Conservation (phyloP, 2,888 invertebrate species). For the Apeira syringaria region DNA sequence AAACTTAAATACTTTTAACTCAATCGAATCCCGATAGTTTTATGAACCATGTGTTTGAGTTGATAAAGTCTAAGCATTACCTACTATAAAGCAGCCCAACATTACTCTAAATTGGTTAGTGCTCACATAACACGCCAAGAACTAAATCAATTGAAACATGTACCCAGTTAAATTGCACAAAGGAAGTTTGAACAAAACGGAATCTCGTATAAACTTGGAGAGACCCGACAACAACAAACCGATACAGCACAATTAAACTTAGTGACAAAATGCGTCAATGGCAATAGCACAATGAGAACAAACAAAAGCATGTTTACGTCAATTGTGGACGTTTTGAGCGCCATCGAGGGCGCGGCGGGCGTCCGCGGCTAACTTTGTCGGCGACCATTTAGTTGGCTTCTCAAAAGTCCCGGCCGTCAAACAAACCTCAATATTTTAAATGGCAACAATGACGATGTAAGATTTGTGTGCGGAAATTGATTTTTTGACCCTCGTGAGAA, state of each 20-base stretch:
- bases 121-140: too few species aligned
- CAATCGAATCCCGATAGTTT: too few species aligned
- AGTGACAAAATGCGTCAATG: constrained; percentile 54
- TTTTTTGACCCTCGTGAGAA: constrained; percentile 78
- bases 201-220: constrained; percentile 4
- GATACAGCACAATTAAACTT: constrained; percentile 59
- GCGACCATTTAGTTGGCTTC: constrained; percentile 36
- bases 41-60: too few species aligned
- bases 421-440: constrained; percentile 72
- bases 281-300: constrained; percentile 59
- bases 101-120: too few species aligned
- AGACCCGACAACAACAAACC: constrained; percentile 44
- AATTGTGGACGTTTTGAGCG: constrained; percentile 76
- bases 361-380: constrained; percentile 63
- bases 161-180: neutral
- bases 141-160: too few species aligned
- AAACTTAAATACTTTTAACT: too few species aligned
- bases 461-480: constrained; percentile 83
- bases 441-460: constrained; percentile 74
- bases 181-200: neutral
- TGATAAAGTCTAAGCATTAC: too few species aligned
- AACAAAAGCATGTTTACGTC: constrained; percentile 72
- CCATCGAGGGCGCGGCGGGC: constrained; percentile 65
- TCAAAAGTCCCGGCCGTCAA: constrained; percentile 57
- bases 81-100: too few species aligned